These are phyloP conservation scores for Crambe crambe DNA, from an alignment of 37 sponge, comb jelly and placozoan species.

Conservation along the genomic window DNA sequence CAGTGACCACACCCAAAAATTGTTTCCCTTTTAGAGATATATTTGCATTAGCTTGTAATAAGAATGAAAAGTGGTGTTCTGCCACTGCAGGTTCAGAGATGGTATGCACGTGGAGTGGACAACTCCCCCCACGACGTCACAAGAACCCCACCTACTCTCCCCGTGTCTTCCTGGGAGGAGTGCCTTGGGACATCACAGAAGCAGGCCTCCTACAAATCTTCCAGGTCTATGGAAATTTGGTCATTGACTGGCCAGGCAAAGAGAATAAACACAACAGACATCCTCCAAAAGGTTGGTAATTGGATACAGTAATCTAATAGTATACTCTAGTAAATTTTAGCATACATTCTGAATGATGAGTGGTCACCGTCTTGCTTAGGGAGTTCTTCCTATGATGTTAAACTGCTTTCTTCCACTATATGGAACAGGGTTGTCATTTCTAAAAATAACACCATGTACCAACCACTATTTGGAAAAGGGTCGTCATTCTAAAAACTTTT, in stretches of 20 bases:
- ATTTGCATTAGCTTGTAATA: too few relatives aligned
- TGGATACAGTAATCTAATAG: background rate
- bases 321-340: background rate
- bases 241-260: slow-evolving; percentile 99
- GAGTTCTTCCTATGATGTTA: too few relatives aligned
- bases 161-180: slow-evolving; percentile 97
- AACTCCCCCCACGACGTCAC: slow-evolving; percentile 84
- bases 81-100: slow-evolving; percentile 65
- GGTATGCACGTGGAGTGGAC: slow-evolving; percentile 96
- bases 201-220: slow-evolving; percentile 78
- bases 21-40: too few relatives aligned
- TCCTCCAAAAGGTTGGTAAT: slow-evolving; percentile 87
- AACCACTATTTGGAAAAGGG: background rate
- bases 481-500: background rate
- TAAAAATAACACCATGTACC: too few relatives aligned
- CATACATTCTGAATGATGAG: background rate
- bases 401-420: too few relatives aligned
- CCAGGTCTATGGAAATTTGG: slow-evolving; percentile 79
- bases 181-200: slow-evolving; percentile 99
- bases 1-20: too few relatives aligned
- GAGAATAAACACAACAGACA: slow-evolving; percentile 91
- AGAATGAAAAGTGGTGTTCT: too few relatives aligned
- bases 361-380: background rate
- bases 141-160: slow-evolving; percentile 94
- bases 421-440: background rate